These are phyloP conservation scores for Otolemur crassicaudatus DNA, from an alignment of 2,797 vertebrate species.

Conservation along the genomic window DNA sequence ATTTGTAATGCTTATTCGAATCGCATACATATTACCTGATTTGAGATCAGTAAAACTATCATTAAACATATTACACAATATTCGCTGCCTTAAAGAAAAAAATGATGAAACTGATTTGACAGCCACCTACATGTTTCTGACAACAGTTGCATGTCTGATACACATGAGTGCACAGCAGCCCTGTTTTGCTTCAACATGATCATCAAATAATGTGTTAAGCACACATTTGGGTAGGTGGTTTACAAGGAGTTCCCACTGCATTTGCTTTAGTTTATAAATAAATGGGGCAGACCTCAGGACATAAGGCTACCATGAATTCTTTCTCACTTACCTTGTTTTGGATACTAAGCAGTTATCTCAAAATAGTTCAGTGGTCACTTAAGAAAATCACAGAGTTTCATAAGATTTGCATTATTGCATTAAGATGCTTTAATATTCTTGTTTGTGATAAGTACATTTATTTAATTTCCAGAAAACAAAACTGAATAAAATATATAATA, in stretches of 20 bases:
- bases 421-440: slow-evolving; percentile 15
- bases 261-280: neutral
- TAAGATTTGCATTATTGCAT: slow-evolving; percentile 17
- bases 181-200: slow-evolving; percentile 10
- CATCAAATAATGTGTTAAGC: slow-evolving; percentile 58
- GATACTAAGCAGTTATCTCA: neutral
- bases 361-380: neutral
- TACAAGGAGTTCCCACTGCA: neutral
- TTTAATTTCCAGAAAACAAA: slow-evolving; percentile 54
- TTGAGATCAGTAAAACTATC: neutral
- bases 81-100: slow-evolving; percentile 46
- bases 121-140: slow-evolving; percentile 52
- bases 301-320: neutral
- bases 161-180: slow-evolving; percentile 29
- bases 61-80: neutral
- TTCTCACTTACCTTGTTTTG: neutral
- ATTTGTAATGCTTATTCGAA: neutral
- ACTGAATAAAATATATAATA: neutral
- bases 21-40: neutral
- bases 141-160: slow-evolving; percentile 35
- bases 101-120: slow-evolving; percentile 54
- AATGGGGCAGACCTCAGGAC: neutral
- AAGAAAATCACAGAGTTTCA: neutral
- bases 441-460: slow-evolving; percentile 20
- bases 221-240: neutral